These are phyloP conservation scores for Zalophus californianus DNA, from an alignment of 2,797 vertebrate genomes.

Conservation along the genomic window DNA sequence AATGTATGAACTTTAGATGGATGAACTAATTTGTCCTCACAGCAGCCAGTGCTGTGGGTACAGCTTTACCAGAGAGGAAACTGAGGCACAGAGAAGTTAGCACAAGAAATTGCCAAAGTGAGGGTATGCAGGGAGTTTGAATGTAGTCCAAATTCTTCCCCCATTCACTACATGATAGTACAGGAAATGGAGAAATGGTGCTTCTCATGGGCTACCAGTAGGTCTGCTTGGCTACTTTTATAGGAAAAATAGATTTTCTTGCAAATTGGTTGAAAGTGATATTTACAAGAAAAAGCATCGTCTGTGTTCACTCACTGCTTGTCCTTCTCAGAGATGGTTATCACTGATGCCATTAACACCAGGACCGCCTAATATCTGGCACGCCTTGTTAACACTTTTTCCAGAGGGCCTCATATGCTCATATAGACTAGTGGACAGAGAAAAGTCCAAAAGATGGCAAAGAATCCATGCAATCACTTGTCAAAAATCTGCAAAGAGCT, in stretches of 20 bases:
- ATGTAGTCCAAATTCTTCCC: background rate
- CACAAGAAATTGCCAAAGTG: background rate
- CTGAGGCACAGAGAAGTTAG: background rate
- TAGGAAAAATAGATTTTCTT: conserved; percentile 14
- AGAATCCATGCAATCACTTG: background rate
- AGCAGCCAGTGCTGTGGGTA: background rate
- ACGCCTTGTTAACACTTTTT: background rate
- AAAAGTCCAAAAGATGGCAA: background rate
- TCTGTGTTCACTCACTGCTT: background rate
- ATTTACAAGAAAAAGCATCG: background rate
- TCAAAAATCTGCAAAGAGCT: background rate
- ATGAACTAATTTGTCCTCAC: background rate
- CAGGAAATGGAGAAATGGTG: background rate
- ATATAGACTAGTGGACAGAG: background rate
- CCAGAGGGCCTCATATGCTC: background rate
- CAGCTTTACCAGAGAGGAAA: conserved; percentile 8
- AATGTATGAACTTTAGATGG: background rate
- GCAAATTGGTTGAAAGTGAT: background rate
- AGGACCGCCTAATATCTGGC: background rate
- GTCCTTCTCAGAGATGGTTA: background rate
- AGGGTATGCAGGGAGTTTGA: background rate
- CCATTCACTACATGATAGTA: background rate
- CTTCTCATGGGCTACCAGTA: background rate
- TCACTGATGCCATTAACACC: background rate
- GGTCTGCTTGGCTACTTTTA: background rate